phyloP scores from a whole-genome alignment of 2,113 vertebrate genomes.

The Mormoops blainvillei region DNA sequence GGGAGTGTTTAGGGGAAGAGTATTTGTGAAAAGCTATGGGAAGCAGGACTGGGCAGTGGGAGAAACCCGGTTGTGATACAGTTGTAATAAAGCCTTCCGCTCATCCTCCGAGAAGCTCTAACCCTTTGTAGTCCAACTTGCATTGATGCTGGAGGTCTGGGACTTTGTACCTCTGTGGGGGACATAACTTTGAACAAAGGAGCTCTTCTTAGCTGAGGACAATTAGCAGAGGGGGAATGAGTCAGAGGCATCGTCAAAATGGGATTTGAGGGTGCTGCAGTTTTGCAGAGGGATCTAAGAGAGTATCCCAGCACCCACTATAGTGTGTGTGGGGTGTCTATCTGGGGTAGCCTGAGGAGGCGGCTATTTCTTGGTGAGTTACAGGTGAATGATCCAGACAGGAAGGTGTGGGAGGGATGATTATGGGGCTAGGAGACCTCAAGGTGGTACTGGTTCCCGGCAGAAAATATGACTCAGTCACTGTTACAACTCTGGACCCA shows the following conservation, averaged over 20 bases:
- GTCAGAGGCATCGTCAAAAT: not conserved
- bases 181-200: not conserved
- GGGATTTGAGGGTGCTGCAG: not conserved
- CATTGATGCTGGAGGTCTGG: not conserved
- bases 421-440: not conserved
- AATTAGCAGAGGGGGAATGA: not conserved
- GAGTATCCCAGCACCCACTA: not conserved
- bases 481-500: not conserved
- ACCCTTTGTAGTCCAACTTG: no score
- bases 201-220: not conserved
- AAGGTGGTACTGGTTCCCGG: not conserved
- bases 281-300: not conserved
- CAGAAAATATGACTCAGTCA: not conserved
- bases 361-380: not conserved
- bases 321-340: fast-evolving
- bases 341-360: not conserved
- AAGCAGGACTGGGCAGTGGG: not conserved
- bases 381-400: not conserved
- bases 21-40: not conserved
- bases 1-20: no score
- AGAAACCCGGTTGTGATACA: not conserved
- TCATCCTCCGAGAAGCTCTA: not conserved
- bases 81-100: not conserved
- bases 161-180: not conserved
- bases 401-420: not conserved